These are phyloP conservation scores for Drosophila sproati DNA, from an alignment of 1,140 invertebrate genomes.

Conservation along the genomic window DNA sequence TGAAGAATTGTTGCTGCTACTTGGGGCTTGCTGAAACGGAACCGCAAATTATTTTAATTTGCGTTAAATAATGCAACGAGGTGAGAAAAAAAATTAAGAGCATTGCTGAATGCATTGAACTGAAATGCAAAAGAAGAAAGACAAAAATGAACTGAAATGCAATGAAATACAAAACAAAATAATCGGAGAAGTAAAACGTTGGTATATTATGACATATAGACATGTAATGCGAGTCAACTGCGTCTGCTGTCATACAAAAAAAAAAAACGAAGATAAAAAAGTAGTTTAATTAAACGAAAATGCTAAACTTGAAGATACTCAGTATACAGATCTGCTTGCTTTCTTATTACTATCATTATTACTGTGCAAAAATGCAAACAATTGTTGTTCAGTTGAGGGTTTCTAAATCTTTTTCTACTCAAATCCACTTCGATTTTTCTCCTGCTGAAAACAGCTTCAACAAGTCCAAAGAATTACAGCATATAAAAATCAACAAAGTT, in stretches of 20 bases:
- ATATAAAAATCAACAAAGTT: too few relatives aligned
- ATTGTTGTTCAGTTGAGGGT: too few relatives aligned
- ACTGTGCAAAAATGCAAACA: too few relatives aligned
- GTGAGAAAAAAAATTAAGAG: slow-evolving; percentile 83
- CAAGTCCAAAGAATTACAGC: too few relatives aligned
- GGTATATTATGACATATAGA: slow-evolving; percentile 32
- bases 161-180: slow-evolving; percentile 17
- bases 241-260: background rate
- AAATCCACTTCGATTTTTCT: too few relatives aligned
- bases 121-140: slow-evolving; percentile 21
- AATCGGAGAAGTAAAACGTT: slow-evolving; percentile 17
- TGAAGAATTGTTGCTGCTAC: slow-evolving; percentile 42
- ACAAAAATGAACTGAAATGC: slow-evolving; percentile 28
- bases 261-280: background rate
- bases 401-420: too few relatives aligned
- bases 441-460: too few relatives aligned
- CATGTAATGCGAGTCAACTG: slow-evolving; percentile 6
- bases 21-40: slow-evolving; percentile 73
- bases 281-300: background rate
- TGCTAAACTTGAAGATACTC: background rate
- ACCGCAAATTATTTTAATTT: slow-evolving; percentile 84
- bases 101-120: slow-evolving; percentile 57
- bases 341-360: too few relatives aligned
- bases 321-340: background rate
- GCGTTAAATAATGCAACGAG: slow-evolving; percentile 83